Evolutionary conservation across 1,140 invertebrate genomes (phyloP), one percentile per base, ranked within the genome.

Genomic region (Nebria ingens): DNA sequence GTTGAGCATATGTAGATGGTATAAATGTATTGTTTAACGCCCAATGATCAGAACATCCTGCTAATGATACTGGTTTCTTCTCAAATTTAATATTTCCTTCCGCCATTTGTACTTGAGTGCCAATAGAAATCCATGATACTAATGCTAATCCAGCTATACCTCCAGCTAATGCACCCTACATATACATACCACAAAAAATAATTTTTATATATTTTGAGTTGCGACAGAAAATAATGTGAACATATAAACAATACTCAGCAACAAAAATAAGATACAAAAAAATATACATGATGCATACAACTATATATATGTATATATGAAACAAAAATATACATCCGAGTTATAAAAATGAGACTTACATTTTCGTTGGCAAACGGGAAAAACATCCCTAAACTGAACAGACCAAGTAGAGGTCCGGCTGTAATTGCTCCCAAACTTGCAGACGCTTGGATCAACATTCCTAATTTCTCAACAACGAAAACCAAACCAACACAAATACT

Each of bases 121-220:
- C 89, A n/a, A 93, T 74, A 0, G 87, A 91, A 21, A 93, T 85
- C 87, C 88, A 93, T 2, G 86, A 81, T 19, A 89, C 82, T 2
- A 91, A 73, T 2, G 77, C 64, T 0, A 91, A 74, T 45, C 87
- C 83, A 6, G 74, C 65, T 0, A 90, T 34, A 0, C 86, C 81
- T 3, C 90, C 91, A n/a, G 73, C 74, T 58, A 88, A 71, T 0
- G 89, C 90, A 21, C 91, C 90, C 88, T 93, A 53, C 21, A 59
- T 23, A 9, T 22, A 38, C 2, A 38, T 38, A 17, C 2, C 19
- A n/a, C n/a, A 38, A 53, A 19, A 11, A 57, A 51, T 17, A 25
- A 34, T 52, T 52, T 11, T n/a, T n/a, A n/a, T n/a, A n/a, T n/a
- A n/a, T n/a, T n/a, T n/a, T n/a, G n/a, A n/a, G n/a, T 53, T 52